Evolutionary conservation across 2,888 invertebrate species (phyloP), one percentile per base, ranked within the genome.

Genomic region (Bembecia ichneumoniformis): DNA sequence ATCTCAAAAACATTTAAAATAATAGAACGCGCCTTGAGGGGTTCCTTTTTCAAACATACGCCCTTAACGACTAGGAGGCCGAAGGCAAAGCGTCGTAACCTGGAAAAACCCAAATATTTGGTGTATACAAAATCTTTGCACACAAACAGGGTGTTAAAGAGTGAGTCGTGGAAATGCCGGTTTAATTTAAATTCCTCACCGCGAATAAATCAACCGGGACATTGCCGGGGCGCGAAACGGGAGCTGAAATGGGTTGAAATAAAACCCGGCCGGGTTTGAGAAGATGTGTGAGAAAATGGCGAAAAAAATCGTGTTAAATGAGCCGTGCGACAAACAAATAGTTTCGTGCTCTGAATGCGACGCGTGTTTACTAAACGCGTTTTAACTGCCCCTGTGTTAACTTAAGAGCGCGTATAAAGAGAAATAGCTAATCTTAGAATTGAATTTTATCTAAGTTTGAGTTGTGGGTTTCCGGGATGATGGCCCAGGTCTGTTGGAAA

Each of bases 181-280:
- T 66, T 65, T 66, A 67, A 70, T 70, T 70, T 64, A 68, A 70
- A 70, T 64, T 64, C 67, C 58, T 52, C 52, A 46, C 57, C 55
- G 49, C 52, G 55, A 52, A 70, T 70, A 70, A 68, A 68, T 70
- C 69, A 68, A 52, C 57, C 56, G 51, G 52, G 48, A 49, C 49
- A 49, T 46, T 52, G 48, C 40, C 46, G 45, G 13, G 15, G 45
- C 14, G 13, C 14, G 40, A 40, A 40, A 40, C 40, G 40, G 40
- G 15, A 43, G 17, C 11, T 40, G 13, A 40, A 40, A 40, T 14
- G 40, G 40, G 40, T 40, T 40, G 13, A 40, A 40, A 40, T 40
- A 40, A 40, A 40, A 40, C 40, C 40, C 40, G 40, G 40, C 40
- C 14, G 28, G 9, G 28, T 28, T 28, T 28, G 28, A 28, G 40